Conservation (phyloP, 1,140 invertebrate genomes). For the Drosophila azteca region DNA sequence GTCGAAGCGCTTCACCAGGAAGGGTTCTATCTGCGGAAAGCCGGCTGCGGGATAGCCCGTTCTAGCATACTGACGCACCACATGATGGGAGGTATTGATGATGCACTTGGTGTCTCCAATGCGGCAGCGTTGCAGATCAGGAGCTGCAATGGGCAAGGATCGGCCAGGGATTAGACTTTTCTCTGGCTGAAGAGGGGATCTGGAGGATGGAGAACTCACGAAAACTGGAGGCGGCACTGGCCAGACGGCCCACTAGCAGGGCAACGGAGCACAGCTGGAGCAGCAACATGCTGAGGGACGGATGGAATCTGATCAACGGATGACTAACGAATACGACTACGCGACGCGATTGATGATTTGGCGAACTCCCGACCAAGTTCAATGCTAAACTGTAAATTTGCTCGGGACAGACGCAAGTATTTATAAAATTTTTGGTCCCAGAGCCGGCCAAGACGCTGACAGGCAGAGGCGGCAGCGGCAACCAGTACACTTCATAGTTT, state of each 20-base stretch:
- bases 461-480: conserved; percentile 12
- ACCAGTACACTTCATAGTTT: conserved; percentile 75
- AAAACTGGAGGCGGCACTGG: conserved; percentile 57
- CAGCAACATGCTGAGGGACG: conserved; percentile 40
- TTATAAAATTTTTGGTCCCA: conserved; percentile 74
- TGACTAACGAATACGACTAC: conserved; percentile 8
- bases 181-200: neutral
- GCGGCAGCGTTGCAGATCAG: conserved; percentile 70
- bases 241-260: conserved; percentile 31
- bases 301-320: neutral
- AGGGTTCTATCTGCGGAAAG: conserved; percentile 76
- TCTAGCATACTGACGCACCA: conserved; percentile 60
- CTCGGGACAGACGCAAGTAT: conserved; percentile 78
- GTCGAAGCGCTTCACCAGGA: conserved; percentile 71
- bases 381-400: conserved; percentile 83
- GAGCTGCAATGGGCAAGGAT: conserved; percentile 48
- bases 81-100: conserved; percentile 54
- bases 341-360: conserved; percentile 45
- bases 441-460: conserved; percentile 4
- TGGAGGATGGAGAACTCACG: conserved; percentile 54
- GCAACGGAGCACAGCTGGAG: conserved; percentile 41
- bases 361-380: conserved; percentile 82
- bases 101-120: conserved; percentile 72
- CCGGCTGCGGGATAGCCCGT: conserved; percentile 66
- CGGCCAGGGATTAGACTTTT: neutral